Evolutionary conservation across 2,797 vertebrate genomes (phyloP).

Genomic region (Lycodopsis pacificus): DNA sequence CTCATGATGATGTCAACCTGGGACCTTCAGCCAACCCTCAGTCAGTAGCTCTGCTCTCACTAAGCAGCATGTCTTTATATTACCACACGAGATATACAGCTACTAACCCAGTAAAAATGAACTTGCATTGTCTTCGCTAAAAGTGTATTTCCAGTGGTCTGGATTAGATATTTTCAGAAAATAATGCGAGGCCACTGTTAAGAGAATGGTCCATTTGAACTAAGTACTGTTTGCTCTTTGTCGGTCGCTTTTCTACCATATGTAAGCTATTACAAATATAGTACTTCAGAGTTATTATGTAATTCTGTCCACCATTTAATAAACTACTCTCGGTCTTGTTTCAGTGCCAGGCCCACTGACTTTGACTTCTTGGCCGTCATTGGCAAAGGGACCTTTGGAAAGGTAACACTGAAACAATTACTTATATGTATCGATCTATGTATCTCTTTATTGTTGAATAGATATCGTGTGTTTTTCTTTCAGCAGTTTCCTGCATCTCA

Average conservation of each 20-base stretch:
- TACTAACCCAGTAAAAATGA: neutral
- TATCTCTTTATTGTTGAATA: constrained; percentile 13
- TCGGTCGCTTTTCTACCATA: neutral
- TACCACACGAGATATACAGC: neutral
- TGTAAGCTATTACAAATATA: neutral
- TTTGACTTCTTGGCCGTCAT: constrained; percentile 98
- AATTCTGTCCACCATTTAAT: constrained; percentile 12
- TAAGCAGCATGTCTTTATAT: neutral
- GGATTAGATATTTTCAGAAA: neutral
- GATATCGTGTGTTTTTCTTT: neutral
- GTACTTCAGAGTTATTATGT: constrained; percentile 1
- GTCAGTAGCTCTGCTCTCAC: constrained; percentile 83
- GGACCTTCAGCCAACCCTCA: constrained; percentile 97
- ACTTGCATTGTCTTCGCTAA: neutral
- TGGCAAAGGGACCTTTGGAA: constrained; percentile 98
- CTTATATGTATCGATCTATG: constrained; percentile 17
- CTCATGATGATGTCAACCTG: constrained; percentile 89
- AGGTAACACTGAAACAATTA: constrained; percentile 82
- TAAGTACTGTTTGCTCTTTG: neutral
- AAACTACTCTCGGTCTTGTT: constrained; percentile 37
- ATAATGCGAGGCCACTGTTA: neutral
- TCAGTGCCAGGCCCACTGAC: constrained; percentile 96
- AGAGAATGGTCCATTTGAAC: neutral
- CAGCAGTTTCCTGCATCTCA: neutral
- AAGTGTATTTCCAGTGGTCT: neutral